Evolutionary conservation across 2,113 vertebrate species (phyloP), one percentile per base, ranked within the genome.

Genomic region (Kryptolebias marmoratus): DNA sequence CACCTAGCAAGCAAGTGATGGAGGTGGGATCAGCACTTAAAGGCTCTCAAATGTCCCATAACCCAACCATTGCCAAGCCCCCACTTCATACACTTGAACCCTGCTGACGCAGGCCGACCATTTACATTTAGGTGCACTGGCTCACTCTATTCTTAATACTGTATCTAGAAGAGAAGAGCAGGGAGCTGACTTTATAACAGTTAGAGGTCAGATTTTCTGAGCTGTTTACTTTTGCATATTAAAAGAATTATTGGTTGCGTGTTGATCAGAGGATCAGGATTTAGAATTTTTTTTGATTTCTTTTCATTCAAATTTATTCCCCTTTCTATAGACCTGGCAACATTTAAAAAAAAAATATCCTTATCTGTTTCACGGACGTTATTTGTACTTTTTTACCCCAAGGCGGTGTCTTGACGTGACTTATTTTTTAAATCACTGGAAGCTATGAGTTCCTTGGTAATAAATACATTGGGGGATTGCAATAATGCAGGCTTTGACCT

Each of bases 1-100:
- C 92, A 95, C 89, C 83, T 81, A 90, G 50, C 71, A 88, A 16
- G 75, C 54, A 50, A 75, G 68, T 70, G 91, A 91, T 68, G 68
- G 72, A 72, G 68, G 50, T 71, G 65, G 89, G 91, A 85, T 92
- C 85, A 90, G 71, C 88, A 89, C 88, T 88, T 87, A 42, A 81
- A 88, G 81, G 86, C 86, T 96, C 93, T 97, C 94, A 90, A 67
- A 62, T 94, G 66, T 94, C 93, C 4, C 0, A 12, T 90, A 88
- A 87, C 83, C 88, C 60, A 79, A 85, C 77, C 84, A 73, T 77
- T 86, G 92, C 93, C 92, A 92, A 95, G 89, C 87, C 81, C 86
- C 88, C 85, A 81, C 77, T 74, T 78, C 87, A 75, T 76, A 88
- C 79, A 82, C 85, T 87, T 90, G 75, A 79, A 88, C 71, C 79